These are phyloP conservation scores for Apteryx mantelli DNA, from an alignment of 2,113 vertebrate species.

Conservation along the genomic window DNA sequence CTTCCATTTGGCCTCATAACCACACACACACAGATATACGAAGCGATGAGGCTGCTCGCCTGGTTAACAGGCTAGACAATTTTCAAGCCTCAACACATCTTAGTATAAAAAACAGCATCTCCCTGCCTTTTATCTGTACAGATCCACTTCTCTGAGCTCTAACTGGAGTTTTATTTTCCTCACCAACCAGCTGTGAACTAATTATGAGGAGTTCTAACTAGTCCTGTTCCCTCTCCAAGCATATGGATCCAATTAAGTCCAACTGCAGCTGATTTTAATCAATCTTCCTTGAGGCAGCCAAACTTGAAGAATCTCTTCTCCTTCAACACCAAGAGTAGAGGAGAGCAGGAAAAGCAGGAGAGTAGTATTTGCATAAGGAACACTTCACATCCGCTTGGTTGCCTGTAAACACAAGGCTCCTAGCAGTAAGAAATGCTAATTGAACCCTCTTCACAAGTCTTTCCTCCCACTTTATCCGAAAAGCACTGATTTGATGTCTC, in stretches of 20 bases:
- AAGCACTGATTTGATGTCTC: constrained; percentile 62
- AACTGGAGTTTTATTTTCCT: constrained; percentile 49
- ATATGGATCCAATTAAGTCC: constrained; percentile 80
- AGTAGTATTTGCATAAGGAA: constrained; percentile 56
- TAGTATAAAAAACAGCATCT: background rate
- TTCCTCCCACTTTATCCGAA: constrained; percentile 58
- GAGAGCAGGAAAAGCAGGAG: constrained; percentile 62
- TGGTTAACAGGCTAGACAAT: background rate
- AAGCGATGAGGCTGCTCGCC: background rate
- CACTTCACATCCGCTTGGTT: constrained; percentile 57
- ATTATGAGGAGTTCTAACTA: constrained; percentile 72
- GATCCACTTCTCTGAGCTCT: constrained; percentile 30
- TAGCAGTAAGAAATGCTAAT: constrained; percentile 71
- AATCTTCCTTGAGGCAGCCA: constrained; percentile 78
- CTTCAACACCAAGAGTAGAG: constrained; percentile 48
- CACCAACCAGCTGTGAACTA: constrained; percentile 78
- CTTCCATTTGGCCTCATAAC: background rate
- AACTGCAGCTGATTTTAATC: constrained; percentile 81
- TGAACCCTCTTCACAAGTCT: constrained; percentile 61
- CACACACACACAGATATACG: background rate
- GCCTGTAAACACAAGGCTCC: constrained; percentile 58
- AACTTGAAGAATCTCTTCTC: constrained; percentile 71
- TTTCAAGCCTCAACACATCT: background rate
- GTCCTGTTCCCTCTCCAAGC: constrained; percentile 72
- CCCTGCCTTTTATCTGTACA: background rate